Base-by-base conservation (phyloP, 2,888 invertebrate species). In the Erannis defoliaria region DNA sequence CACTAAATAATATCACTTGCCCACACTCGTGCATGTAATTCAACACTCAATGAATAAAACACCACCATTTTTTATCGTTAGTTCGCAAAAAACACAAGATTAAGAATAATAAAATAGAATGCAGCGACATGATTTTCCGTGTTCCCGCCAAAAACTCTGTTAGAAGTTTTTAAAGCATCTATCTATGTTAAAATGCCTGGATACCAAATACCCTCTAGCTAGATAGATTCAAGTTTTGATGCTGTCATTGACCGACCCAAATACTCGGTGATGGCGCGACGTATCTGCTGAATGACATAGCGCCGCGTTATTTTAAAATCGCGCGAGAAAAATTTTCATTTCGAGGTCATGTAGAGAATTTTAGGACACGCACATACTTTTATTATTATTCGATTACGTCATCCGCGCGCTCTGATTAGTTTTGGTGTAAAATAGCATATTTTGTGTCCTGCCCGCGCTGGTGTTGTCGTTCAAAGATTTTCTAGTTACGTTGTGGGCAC, bases 181-280 rank as follows among this genome's bases (percentile, higher is more conserved):
- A n/a, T 33, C 4, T 42, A 54, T 69, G 75, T 48, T 37, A 33
- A 54, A 31, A 23, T 51, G 18, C 38, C 58, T 49, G 46, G 31
- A 63, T 46, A 46, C 43, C 70, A 9, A 70, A 61, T 63, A 72
- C 69, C 73, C 78, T 82, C 79, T 82, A 4, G 6, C 26, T 26
- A 26, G 26, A 5, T 26, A 79, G 76, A 76, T 78, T 68, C 63
- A 65, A 75, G 74, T 76, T 77, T 70, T 70, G 69, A 68, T 70
- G 76, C 62, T 88, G 88, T 87, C 88, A 86, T 84, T 88, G 88
- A 89, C 89, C 86, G 87, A 81, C 89, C 90, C 77, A 85, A 80
- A 86, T 90, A 81, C 82, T 84, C 80, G 75, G 75, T 76, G 71
- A 74, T 72, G 72, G 80, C 79, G 83, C 86, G 85, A 85, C 87